Evolutionary conservation across 2,888 invertebrate genomes (phyloP), one percentile per base, ranked within the genome.

Genomic region (Aricia artaxerxes): DNA sequence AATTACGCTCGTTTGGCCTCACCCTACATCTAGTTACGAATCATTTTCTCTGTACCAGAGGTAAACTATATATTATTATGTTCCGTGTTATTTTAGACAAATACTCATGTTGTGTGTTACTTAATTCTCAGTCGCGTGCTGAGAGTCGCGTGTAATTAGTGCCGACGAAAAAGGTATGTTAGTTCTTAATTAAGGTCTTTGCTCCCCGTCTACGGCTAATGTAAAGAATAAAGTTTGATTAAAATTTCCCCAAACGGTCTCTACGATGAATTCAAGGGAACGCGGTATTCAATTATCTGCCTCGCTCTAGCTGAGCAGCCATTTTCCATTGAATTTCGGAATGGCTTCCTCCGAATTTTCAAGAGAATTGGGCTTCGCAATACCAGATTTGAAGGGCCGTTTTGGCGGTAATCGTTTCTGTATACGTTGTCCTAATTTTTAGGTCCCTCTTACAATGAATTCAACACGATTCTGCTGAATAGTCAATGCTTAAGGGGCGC

Each of bases 331-430:
- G 44, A 75, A 49, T 44, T 38, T 49, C 49, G 75, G 49, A 75
- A 75, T 49, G 44, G 75, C 31, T 75, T 75, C 73, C 73, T 75
- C 75, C 49, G 31, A 75, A 49, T 75, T 49, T 49, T 49, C 75
- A 49, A 11, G 75, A 24, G 75, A 49, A 75, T 49, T n/a, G 31
- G n/a, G 44, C 73, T 49, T 73, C 11, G 49, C 75, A 75, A 44
- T 75, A 44, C 44, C 9, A 16, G 57, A 57, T 57, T 57, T 57
- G 57, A 57, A 57, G 57, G 57, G 4, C 57, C 57, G 4, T 1
- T 53, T 53, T 53, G 53, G 13, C 3, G 53, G 53, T 53, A 53
- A 61, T 61, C 61, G 61, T 61, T 61, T 61, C 4, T 61, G 60
- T 24, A 61, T 61, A 61, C 57, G 57, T 57, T 57, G 57, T 13